Conservation (phyloP, 2,888 invertebrate species). For the Parascotia fuliginaria region DNA sequence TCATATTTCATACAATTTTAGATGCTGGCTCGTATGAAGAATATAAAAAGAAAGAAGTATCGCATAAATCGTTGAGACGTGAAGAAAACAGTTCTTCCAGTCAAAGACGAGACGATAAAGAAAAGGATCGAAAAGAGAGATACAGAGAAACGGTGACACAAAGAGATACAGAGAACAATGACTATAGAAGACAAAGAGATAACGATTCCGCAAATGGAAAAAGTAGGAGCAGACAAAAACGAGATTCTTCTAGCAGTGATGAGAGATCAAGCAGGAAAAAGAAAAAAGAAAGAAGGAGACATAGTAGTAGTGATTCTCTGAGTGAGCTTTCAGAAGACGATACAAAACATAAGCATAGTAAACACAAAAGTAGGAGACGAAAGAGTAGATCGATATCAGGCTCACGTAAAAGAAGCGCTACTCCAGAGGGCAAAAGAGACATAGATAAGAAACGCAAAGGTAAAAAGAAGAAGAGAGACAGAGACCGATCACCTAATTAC, state of each 20-base stretch:
- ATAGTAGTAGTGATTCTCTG: constrained; percentile 60
- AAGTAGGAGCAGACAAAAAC: constrained; percentile 43
- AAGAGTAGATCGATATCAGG: constrained; percentile 56
- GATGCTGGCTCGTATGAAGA: constrained; percentile 90
- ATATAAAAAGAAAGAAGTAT: constrained; percentile 84
- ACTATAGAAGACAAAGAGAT: constrained; percentile 39
- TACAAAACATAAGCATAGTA: constrained; percentile 34
- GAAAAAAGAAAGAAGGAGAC: constrained; percentile 51
- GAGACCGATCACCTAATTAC: constrained; percentile 81
- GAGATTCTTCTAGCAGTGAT: constrained; percentile 54
- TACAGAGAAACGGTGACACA: constrained; percentile 20
- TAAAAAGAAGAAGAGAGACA: constrained; percentile 82
- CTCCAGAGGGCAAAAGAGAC: constrained; percentile 74
- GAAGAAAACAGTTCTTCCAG: constrained; percentile 57
- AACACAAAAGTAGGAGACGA: constrained; percentile 44
- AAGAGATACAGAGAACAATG: constrained; percentile 32
- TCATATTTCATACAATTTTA: constrained; percentile 55
- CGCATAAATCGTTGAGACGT: constrained; percentile 58
- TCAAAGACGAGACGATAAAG: constrained; percentile 23
- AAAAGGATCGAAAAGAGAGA: constrained; percentile 24
- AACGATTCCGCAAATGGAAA: constrained; percentile 54
- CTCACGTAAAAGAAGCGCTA: constrained; percentile 64
- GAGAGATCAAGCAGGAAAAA: constrained; percentile 47
- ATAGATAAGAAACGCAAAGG: constrained; percentile 86
- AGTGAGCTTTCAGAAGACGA: constrained; percentile 61